Conservation (phyloP, 2,113 vertebrate genomes). For the Hystrix brachyura region DNA sequence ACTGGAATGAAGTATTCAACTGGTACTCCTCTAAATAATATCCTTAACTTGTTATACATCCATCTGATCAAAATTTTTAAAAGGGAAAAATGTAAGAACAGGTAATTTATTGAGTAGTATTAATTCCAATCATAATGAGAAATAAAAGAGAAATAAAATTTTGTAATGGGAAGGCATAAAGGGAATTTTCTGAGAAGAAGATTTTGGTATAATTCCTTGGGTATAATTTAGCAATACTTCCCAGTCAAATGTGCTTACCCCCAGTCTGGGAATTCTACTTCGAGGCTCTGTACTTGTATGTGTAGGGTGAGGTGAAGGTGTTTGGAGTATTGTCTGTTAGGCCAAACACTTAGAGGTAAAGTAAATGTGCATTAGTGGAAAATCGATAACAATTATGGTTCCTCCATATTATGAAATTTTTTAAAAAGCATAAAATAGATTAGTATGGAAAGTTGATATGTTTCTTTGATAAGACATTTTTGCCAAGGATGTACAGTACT, state of each 20-base stretch:
- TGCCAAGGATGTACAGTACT: neutral
- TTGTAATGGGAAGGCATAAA: neutral
- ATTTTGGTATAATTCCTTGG: neutral
- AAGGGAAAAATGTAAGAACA: neutral
- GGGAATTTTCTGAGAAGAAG: neutral
- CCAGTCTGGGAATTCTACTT: neutral
- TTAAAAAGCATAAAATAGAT: neutral
- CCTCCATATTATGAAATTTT: neutral
- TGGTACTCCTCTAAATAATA: neutral
- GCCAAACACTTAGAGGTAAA: neutral
- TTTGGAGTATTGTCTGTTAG: neutral
- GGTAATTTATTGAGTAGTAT: neutral
- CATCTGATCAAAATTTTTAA: neutral
- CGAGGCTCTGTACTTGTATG: neutral
- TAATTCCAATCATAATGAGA: neutral
- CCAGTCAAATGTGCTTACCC: neutral
- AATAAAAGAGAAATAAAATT: neutral
- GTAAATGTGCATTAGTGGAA: neutral
- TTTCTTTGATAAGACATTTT: neutral
- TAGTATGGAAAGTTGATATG: neutral
- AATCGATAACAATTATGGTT: neutral
- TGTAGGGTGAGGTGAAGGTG: neutral
- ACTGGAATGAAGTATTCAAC: neutral
- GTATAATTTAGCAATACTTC: neutral
- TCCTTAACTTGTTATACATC: slow-evolving; percentile 7